Evolutionary conservation across 2,888 invertebrate species (phyloP), one percentile per base, ranked within the genome.

Genomic region (Calameuta filiformis): DNA sequence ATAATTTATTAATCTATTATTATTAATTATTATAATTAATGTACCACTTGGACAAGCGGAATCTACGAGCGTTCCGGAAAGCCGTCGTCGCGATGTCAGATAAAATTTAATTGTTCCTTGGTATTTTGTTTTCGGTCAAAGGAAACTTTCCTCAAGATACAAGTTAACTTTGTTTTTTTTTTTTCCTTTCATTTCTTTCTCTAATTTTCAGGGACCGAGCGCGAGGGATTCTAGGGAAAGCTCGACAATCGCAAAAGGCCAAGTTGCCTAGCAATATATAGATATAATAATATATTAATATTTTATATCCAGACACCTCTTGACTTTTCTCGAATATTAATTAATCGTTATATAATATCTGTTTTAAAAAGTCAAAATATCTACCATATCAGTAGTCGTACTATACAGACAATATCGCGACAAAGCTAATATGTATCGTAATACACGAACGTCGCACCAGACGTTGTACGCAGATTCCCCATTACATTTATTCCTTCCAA

Each of bases 1-100:
- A 87, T 87, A 86, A 84, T 84, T 84, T 85, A 83, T 86, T 84
- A 84, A 75, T 83, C 79, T 85, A 87, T 86, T 85, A 86, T 79
- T 84, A 83, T 83, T 83, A 85, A 81, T 82, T 77, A 83, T 85
- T 84, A 83, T 83, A 84, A 79, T 85, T 84, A 85, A 83, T 82
- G 81, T 85, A 86, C 80, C 83, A 83, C 86, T 83, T 78, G 82
- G 82, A 85, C 81, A 79, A 82, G 79, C 81, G 83, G 86, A 88
- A 89, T 86, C 85, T 82, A 84, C 85, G 86, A 75, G 84, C 83
- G 75, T 85, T 85, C 83, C 79, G 71, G 56, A 56, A 56, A 56
- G 56, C 56, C 56, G 56, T 23, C 56, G 23, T 23, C 23, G 56
- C 56, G 23, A 15, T 56, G 56, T 56, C 23, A 23, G 23, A 15